Base-by-base conservation (phyloP, 1,140 invertebrate genomes). In the Trichoplusia ni region DNA sequence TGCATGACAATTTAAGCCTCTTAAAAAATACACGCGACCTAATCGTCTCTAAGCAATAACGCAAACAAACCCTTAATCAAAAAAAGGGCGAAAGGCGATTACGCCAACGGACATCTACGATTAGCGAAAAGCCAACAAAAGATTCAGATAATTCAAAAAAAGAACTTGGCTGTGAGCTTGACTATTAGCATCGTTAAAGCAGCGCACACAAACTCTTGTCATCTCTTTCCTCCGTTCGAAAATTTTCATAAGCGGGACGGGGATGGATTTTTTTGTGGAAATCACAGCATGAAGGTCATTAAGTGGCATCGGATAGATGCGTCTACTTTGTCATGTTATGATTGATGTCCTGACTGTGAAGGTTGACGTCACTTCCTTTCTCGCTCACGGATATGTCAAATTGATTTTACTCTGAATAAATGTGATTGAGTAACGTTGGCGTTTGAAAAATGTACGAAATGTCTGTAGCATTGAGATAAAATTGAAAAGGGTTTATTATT, bases 321-420 rank as follows among this genome's bases (percentile, higher is more conserved):
- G 60, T 37, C 64, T 64, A 71, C 47, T 71, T 70, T 71, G 69
- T 71, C 64, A 53, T 13, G 40, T 19, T 63, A 40, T 71, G 69
- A 71, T 71, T 63, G 64, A 71, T 71, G 37, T 19, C 14, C 35
- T n/a, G 51, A 21, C 29, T 0, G 25, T 46, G 13, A 29, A 31
- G 51, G 40, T 16, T 16, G 44, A 46, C 11, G 29, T 46, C 23
- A 46, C 53, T 49, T 56, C 29, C 21, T 59, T 21, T 44, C n/a
- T 46, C 14, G 14, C 40, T 16, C 29, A 29, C 44, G 44, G 44
- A 47, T 47, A 46, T 59, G 38, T 59, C 25, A 59, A 44, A 59
- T 53, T 53, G 31, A 33, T 35, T 35, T 53, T 35, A 35, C 16
- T 37, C 31, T n/a, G 31, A 35, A 31, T 33, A 53, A 53, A 35